phyloP scores from a whole-genome alignment of 2,797 vertebrate genomes.

The Helicolenus hilgendorfi region DNA sequence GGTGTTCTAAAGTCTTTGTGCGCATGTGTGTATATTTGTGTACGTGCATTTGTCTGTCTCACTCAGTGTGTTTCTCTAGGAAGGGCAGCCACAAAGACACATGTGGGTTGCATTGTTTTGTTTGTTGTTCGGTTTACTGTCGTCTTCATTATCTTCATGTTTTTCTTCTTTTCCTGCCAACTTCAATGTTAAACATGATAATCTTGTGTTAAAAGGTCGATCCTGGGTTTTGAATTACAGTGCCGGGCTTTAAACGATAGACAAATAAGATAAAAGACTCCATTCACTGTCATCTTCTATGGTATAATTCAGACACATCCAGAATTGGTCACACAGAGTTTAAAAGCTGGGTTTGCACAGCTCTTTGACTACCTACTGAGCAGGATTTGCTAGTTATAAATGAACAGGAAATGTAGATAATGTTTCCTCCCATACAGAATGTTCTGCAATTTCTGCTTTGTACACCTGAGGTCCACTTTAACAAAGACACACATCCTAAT shows the following conservation, averaged over 20 bases:
- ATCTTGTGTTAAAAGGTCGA: neutral
- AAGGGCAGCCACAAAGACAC: neutral
- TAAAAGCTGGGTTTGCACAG: neutral
- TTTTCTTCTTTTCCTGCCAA: neutral
- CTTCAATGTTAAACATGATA: neutral
- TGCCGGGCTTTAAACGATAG: neutral
- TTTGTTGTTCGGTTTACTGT: conserved; percentile 2
- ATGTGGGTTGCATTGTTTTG: neutral
- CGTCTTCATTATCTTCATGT: neutral
- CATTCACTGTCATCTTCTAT: neutral
- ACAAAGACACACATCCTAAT: neutral
- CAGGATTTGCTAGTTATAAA: neutral
- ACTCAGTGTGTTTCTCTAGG: neutral
- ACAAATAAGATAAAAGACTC: neutral
- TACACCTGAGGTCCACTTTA: neutral
- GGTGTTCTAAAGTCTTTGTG: conserved; percentile 28
- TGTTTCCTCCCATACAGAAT: neutral
- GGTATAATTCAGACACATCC: neutral
- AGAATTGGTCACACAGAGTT: neutral
- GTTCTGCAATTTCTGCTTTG: neutral
- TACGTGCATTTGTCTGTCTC: conserved; percentile 1
- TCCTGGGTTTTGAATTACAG: neutral
- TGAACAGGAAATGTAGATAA: neutral
- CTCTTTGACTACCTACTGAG: neutral
- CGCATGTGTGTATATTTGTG: neutral